These are phyloP conservation scores for Pantelozetes paolii DNA, from an alignment of 2,888 invertebrate species.

Conservation along the genomic window DNA sequence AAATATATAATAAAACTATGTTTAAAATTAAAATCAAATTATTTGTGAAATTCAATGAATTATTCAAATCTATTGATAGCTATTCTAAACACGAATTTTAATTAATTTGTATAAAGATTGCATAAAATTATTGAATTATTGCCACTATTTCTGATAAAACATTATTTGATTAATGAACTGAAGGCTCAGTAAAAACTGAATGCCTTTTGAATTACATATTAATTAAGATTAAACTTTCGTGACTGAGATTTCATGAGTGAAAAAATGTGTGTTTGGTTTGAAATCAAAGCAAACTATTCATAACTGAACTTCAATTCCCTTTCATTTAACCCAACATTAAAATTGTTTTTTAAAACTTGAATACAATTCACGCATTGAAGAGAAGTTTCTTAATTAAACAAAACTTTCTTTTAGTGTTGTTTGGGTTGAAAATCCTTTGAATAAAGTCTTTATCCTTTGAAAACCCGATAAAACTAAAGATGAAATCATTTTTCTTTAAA, in stretches of 20 bases:
- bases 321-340: no score
- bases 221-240: slow-evolving; percentile 17
- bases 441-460: no score
- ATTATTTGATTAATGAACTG: slow-evolving; percentile 6
- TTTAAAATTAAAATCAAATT: neutral
- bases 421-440: neutral
- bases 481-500: no score
- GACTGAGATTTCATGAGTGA: slow-evolving; percentile 13
- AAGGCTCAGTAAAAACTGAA: neutral
- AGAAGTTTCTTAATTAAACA: neutral
- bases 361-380: neutral
- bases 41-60: neutral
- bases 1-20: neutral
- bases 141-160: neutral
- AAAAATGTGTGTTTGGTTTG: neutral
- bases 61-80: neutral
- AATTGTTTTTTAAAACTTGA: neutral
- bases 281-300: no score
- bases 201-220: neutral
- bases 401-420: neutral
- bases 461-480: no score
- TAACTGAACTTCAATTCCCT: no score
- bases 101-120: neutral
- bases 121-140: slow-evolving; percentile 10
- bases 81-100: slow-evolving; percentile 14